Conservation (phyloP, 2,888 invertebrate genomes). For the Cinara cedri region DNA sequence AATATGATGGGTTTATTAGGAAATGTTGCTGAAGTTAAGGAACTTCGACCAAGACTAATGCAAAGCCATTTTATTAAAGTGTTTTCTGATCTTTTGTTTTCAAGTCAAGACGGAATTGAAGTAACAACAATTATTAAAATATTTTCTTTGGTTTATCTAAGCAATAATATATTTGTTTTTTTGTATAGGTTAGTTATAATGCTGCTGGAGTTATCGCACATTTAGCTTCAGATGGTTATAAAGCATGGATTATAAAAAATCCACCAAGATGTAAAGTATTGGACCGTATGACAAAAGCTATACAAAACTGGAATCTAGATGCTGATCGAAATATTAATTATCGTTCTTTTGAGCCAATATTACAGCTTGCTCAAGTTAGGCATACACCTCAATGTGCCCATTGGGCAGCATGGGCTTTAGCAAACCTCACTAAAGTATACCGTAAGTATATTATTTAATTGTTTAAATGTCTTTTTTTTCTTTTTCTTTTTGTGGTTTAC, state of each 20-base stretch:
- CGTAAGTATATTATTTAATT: slow-evolving; percentile 69
- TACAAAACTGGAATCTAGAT: slow-evolving; percentile 85
- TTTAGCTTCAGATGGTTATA: slow-evolving; percentile 89
- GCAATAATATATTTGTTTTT: slow-evolving; percentile 6
- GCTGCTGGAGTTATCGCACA: slow-evolving; percentile 95
- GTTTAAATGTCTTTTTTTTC: no score
- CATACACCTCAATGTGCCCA: slow-evolving; percentile 92
- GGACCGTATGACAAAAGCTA: slow-evolving; percentile 77
- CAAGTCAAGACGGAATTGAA: slow-evolving; percentile 92
- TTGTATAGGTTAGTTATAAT: slow-evolving; percentile 82
- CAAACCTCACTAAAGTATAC: slow-evolving; percentile 91
- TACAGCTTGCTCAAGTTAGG: slow-evolving; percentile 79
- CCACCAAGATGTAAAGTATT: slow-evolving; percentile 78
- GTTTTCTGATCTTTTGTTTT: slow-evolving; percentile 84
- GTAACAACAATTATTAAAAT: slow-evolving; percentile 64
- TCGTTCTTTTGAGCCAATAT: slow-evolving; percentile 91
- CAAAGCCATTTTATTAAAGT: slow-evolving; percentile 81
- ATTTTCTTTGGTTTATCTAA: background rate
- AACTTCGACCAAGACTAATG: slow-evolving; percentile 83
- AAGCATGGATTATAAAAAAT: slow-evolving; percentile 77
- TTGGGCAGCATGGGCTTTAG: slow-evolving; percentile 97
- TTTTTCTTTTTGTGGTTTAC: no score
- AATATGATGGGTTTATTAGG: slow-evolving; percentile 99
- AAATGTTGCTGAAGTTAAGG: slow-evolving; percentile 92
- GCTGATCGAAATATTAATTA: slow-evolving; percentile 95